phyloP scores from a whole-genome alignment of 2,113 vertebrate species.

The Pomatostomus ruficeps region DNA sequence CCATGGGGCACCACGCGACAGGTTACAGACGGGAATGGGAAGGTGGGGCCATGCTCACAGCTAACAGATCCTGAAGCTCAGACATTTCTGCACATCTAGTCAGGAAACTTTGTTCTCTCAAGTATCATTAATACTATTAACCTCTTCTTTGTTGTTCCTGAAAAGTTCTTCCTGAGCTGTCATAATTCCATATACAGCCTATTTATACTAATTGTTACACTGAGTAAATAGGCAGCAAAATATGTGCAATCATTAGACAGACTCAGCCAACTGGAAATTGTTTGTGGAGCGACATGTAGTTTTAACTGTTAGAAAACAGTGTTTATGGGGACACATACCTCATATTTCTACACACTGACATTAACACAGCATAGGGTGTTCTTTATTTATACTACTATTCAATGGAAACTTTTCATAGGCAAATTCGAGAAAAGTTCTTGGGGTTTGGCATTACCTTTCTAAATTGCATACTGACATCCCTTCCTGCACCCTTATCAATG shows the following conservation, averaged over 20 bases:
- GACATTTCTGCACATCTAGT: background rate
- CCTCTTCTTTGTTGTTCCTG: background rate
- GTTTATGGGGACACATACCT: background rate
- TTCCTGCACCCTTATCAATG: background rate
- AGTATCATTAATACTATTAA: background rate
- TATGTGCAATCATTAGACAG: background rate
- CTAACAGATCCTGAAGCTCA: background rate
- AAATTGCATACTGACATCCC: background rate
- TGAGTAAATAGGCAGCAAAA: background rate
- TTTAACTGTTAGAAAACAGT: background rate
- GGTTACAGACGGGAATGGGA: background rate
- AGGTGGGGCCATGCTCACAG: background rate
- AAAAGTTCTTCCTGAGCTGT: background rate
- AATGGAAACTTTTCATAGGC: background rate
- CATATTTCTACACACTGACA: background rate
- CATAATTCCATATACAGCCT: background rate
- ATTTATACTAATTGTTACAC: background rate
- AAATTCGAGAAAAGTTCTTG: background rate
- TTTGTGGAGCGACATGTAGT: background rate
- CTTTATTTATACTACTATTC: background rate
- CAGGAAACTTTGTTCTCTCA: background rate
- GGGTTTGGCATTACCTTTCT: background rate
- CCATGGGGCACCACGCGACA: slow-evolving; percentile 34
- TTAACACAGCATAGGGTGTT: background rate
- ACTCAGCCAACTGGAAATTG: background rate